Conservation (phyloP, 2,113 vertebrate genomes). For the Semnopithecus entellus region DNA sequence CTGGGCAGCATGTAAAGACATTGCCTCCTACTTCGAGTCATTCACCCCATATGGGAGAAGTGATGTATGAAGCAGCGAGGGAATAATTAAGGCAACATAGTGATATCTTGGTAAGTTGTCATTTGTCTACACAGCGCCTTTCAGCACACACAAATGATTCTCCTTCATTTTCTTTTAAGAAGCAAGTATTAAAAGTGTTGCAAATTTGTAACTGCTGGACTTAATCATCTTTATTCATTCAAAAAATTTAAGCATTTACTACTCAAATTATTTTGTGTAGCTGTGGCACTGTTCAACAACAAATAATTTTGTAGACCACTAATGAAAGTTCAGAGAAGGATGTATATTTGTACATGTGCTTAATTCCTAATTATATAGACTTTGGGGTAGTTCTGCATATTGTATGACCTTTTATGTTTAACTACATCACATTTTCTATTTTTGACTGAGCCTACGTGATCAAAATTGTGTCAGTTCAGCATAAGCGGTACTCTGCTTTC, state of each 20-base stretch:
- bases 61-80: fast-evolving
- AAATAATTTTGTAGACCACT: not conserved
- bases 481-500: not conserved
- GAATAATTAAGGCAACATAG: not conserved
- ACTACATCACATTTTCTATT: not conserved
- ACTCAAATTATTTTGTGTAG: not conserved
- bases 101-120: not conserved
- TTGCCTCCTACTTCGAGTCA: not conserved
- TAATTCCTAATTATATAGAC: not conserved
- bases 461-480: not conserved
- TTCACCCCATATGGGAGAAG: not conserved
- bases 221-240: not conserved
- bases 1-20: fast-evolving
- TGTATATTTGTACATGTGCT: not conserved
- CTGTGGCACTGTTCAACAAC: not conserved
- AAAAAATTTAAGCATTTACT: not conserved
- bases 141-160: not conserved
- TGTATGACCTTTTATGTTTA: not conserved
- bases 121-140: not conserved
- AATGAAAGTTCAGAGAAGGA: not conserved
- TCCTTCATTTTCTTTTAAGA: not conserved
- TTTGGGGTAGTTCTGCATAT: not conserved
- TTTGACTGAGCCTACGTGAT: not conserved
- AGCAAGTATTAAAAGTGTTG: not conserved
- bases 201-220: not conserved